These are phyloP conservation scores for Mimas tiliae DNA, from an alignment of 2,888 invertebrate genomes.

Conservation along the genomic window DNA sequence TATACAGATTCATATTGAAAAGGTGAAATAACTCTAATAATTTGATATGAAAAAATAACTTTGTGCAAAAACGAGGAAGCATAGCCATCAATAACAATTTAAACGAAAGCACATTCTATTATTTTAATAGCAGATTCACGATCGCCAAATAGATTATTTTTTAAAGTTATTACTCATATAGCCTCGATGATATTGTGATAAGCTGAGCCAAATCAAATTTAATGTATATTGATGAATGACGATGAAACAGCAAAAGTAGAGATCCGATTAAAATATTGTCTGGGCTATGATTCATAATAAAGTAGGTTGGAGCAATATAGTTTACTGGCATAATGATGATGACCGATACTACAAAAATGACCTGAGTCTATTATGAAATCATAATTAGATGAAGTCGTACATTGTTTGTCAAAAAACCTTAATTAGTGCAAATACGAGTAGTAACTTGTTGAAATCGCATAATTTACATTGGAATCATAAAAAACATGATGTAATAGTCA, in stretches of 20 bases:
- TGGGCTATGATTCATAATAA: not conserved
- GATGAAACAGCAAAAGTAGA: slow-evolving; percentile 9
- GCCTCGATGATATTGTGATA: not conserved
- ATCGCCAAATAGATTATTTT: slow-evolving; percentile 50
- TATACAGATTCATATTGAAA: not conserved
- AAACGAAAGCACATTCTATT: slow-evolving; percentile 53
- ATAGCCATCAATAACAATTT: slow-evolving; percentile 48
- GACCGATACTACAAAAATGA: no score
- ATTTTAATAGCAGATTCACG: slow-evolving; percentile 48
- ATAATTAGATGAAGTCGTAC: not conserved
- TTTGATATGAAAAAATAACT: not conserved
- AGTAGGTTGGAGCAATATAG: no score
- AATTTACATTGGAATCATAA: slow-evolving; percentile 21
- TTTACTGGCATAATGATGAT: no score
- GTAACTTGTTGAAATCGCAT: slow-evolving; percentile 24
- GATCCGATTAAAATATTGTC: not conserved
- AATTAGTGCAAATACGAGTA: not conserved
- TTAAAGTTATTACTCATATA: slow-evolving; percentile 41
- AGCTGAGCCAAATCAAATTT: not conserved
- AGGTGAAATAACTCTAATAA: not conserved
- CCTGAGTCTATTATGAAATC: not conserved
- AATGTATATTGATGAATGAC: not conserved
- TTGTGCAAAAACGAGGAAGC: slow-evolving; percentile 37
- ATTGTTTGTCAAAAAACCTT: not conserved
- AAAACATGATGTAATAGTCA: slow-evolving; percentile 18